A percentile compares a stretch with the other conserved stretches of the same genome.
Evolutionary conservation across 2,888 invertebrate genomes (phyloP).

Genomic region (Amiota mariae): DNA sequence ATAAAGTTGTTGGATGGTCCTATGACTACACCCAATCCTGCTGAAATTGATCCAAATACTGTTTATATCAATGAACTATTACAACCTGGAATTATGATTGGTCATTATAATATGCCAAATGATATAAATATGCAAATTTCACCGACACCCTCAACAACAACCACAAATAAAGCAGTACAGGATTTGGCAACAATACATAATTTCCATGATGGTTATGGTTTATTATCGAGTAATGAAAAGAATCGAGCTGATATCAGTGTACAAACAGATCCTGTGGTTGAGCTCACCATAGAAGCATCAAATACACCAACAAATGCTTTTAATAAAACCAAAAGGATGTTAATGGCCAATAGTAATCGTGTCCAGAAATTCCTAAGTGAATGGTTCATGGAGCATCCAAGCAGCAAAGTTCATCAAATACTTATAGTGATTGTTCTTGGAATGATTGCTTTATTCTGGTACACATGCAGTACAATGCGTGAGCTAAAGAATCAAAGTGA

Average conservation of each 20-base stretch:
- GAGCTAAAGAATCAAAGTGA: conserved; percentile 82
- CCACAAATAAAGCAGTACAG: conserved; percentile 52
- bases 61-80: conserved; percentile 75
- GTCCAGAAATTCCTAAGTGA: conserved; percentile 69
- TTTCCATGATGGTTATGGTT: conserved; percentile 61
- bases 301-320: conserved; percentile 62
- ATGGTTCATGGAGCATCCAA: conserved; percentile 85
- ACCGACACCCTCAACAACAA: conserved; percentile 56
- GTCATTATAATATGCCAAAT: conserved; percentile 84
- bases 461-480: conserved; percentile 82
- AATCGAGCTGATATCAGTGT: conserved; percentile 74
- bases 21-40: conserved; percentile 59
- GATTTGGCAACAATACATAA: conserved; percentile 70
- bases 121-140: conserved; percentile 71
- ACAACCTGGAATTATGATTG: conserved; percentile 73
- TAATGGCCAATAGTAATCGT: conserved; percentile 65
- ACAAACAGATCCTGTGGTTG: conserved; percentile 76
- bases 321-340: conserved; percentile 72
- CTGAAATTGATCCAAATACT: conserved; percentile 66
- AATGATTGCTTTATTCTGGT: conserved; percentile 84
- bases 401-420: conserved; percentile 81
- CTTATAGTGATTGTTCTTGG: conserved; percentile 80
- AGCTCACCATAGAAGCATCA: conserved; percentile 56
- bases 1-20: conserved; percentile 86
- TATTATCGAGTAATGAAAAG: conserved; percentile 61